Percentiles rank a stretch among this genome's conserved stretches.
phyloP scores from a whole-genome alignment of 2,113 vertebrate species.

The Coracopsis vasa region DNA sequence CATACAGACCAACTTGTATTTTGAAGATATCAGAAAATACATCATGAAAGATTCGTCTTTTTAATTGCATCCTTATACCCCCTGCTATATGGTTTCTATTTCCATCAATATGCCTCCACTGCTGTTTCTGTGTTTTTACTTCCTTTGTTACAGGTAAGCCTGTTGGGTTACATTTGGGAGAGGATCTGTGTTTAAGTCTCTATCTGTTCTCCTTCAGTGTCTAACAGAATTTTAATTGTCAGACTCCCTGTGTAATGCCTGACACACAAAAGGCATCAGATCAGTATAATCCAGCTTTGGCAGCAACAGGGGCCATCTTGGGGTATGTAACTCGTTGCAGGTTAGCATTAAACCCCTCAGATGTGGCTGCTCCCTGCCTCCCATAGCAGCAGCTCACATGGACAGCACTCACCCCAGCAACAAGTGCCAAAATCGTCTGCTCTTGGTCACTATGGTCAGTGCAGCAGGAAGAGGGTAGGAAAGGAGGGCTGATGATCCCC shows the following conservation, averaged over 20 bases:
- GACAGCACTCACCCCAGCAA: not conserved
- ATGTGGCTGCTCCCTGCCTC: not conserved
- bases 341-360: not conserved
- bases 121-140: not conserved
- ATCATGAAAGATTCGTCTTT: slow-evolving; percentile 14
- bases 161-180: not conserved
- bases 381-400: not conserved
- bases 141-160: not conserved
- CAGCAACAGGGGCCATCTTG: not conserved
- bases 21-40: slow-evolving; percentile 32
- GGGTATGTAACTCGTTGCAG: not conserved
- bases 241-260: not conserved
- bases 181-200: not conserved
- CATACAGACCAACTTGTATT: slow-evolving; percentile 16
- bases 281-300: not conserved
- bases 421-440: not conserved
- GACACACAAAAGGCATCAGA: not conserved
- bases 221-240: not conserved
- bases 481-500: not conserved
- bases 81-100: not conserved
- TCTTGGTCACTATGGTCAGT: not conserved
- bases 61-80: not conserved
- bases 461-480: not conserved
- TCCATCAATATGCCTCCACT: not conserved
- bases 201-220: not conserved